phyloP scores from a whole-genome alignment of 2,888 invertebrate species.

The Dyspetes luteomarginatus region DNA sequence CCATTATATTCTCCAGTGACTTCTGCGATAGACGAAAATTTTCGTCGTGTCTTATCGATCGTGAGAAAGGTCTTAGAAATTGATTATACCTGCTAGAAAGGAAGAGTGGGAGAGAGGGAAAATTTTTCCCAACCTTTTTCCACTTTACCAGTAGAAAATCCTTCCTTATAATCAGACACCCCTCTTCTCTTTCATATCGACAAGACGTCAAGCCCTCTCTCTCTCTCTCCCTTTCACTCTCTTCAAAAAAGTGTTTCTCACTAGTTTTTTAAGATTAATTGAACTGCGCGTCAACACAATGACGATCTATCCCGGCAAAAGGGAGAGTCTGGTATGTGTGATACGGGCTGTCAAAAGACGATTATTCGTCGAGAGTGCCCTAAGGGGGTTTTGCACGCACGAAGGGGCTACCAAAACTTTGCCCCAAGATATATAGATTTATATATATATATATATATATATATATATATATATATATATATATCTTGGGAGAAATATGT shows the following conservation, averaged over 20 bases:
- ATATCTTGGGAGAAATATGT: background rate
- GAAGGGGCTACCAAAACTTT: background rate
- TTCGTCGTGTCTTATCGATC: conserved; percentile 55
- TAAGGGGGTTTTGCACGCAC: background rate
- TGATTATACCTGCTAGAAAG: conserved; percentile 36
- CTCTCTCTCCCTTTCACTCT: background rate
- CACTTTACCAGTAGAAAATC: conserved; percentile 17
- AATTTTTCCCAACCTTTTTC: background rate
- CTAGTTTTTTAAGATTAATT: conserved; percentile 54
- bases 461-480: no score
- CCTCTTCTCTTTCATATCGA: conserved; percentile 14
- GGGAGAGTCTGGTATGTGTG: background rate
- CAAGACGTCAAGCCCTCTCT: conserved; percentile 3
- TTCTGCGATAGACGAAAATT: conserved; percentile 39
- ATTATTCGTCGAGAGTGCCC: background rate
- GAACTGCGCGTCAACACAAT: conserved; percentile 41
- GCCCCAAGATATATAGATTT: background rate
- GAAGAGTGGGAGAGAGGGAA: conserved; percentile 9
- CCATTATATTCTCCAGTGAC: conserved; percentile 46
- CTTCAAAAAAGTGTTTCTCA: conserved; percentile 51
- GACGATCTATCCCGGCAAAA: conserved; percentile 19
- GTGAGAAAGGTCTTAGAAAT: conserved; percentile 37
- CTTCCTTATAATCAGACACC: background rate
- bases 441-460: no score
- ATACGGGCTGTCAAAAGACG: background rate